Base-by-base conservation (phyloP, 2,888 invertebrate genomes). In the Catonia carolina region DNA sequence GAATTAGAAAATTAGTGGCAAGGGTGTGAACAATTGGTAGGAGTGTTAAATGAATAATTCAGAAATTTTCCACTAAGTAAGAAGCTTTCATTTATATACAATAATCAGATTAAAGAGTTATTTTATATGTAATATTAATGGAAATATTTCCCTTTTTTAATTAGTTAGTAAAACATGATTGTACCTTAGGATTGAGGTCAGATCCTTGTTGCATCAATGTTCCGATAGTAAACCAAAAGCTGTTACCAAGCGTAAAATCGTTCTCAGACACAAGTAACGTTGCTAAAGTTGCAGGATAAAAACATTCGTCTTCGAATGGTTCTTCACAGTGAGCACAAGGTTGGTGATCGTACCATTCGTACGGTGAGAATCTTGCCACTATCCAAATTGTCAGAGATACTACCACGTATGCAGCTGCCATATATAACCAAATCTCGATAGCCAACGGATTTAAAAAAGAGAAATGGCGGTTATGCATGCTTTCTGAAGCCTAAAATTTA, bases 401-500 rank as follows among this genome's bases (percentile, higher is more conserved):
- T 53, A 89, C 74, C 57, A 89, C 75, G 73, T 90, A 92, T 36
- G 89, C 89, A 1, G 83, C 83, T 51, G 89, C 73, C 53, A 88
- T 85, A 73, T 86, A 89, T 53, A 89, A 73, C 92, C 92, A 93
- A 62, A 92, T 89, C 70, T 90, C 86, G 62, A 86, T 79, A 1
- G 89, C 88, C 65, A 92, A 74, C 0, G 92, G 92, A 68, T 87
- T 87, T 82, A 92, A 85, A 73, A 92, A 92, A 39, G 88, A 87
- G 74, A 92, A 92, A 39, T 80, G 78, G 67, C 81, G 80, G 48
- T 81, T 84, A 67, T 80, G 84, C 70, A 62, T 62, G 52, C 64
- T 60, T 56, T 65, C 66, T 18, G 60, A 51, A 23, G 53, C 58
- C 60, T 60, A 55, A 20, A 48, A 27, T 27, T 8, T 8, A 27